A percentile compares a stretch with the other conserved stretches of the same genome.
Evolutionary conservation across 1,140 invertebrate genomes (phyloP).

Genomic region (Lepeophtheirus salmonis): DNA sequence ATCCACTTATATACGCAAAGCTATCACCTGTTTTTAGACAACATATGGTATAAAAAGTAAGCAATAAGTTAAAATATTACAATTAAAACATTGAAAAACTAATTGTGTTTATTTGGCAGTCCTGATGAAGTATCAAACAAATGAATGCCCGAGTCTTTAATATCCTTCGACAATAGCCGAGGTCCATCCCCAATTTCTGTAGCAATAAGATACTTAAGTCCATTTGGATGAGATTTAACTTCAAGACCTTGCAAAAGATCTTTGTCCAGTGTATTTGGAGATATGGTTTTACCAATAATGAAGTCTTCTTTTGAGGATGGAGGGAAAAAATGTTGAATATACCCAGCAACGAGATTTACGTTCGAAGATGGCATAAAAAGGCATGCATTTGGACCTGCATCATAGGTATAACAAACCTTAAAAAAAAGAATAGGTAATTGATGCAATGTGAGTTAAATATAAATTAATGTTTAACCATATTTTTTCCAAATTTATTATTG

Average conservation of each 20-base stretch:
- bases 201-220: conserved; percentile 61
- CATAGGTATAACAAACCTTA: conserved; percentile 81
- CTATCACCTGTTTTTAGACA: too few relatives aligned
- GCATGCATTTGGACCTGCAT: conserved; percentile 91
- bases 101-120: too few relatives aligned
- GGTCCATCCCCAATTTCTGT: conserved; percentile 56
- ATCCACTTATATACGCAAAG: too few relatives aligned
- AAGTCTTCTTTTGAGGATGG: conserved; percentile 25
- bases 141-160: neutral
- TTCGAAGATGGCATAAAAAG: conserved; percentile 60
- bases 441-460: conserved; percentile 7
- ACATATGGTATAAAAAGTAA: too few relatives aligned
- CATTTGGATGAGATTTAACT: conserved; percentile 27
- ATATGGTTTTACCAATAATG: neutral
- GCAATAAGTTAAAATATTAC: too few relatives aligned
- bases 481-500: conserved; percentile 42
- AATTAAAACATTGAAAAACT: too few relatives aligned
- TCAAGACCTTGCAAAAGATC: neutral
- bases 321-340: conserved; percentile 53
- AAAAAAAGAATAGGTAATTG: conserved; percentile 21
- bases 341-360: conserved; percentile 42
- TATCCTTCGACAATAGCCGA: neutral
- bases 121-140: conserved; percentile 24
- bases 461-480: conserved; percentile 34
- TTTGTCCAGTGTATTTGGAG: neutral